phyloP scores from a whole-genome alignment of 2,888 invertebrate species.

The Spialia ferax region DNA sequence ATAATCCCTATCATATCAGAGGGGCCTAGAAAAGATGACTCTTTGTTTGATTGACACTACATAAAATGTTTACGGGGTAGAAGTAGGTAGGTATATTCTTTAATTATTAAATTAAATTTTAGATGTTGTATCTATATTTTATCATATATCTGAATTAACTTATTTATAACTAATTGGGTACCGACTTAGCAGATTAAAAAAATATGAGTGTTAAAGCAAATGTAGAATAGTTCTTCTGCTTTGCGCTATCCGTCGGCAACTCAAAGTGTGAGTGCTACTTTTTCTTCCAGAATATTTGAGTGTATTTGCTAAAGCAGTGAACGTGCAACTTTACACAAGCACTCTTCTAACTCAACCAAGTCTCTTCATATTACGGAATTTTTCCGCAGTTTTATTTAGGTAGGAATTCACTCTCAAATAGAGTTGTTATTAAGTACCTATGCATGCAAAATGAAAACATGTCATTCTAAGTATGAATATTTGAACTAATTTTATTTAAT shows the following conservation, averaged over 20 bases:
- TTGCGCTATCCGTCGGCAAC: constrained; percentile 9
- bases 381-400: constrained; percentile 29
- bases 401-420: constrained; percentile 12
- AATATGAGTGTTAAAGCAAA: constrained; percentile 1
- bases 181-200: constrained; percentile 17
- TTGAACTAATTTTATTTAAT: not conserved
- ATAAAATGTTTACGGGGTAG: too few relatives aligned
- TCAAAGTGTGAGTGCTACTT: constrained; percentile 8
- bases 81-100: too few relatives aligned
- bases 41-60: too few relatives aligned
- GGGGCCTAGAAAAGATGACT: too few relatives aligned
- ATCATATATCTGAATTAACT: too few relatives aligned
- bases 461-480: not conserved
- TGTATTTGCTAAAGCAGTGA: constrained; percentile 29
- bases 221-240: constrained; percentile 17
- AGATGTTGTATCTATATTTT: too few relatives aligned
- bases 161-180: too few relatives aligned
- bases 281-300: constrained; percentile 22
- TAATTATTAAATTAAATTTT: too few relatives aligned
- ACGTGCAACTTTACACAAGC: constrained; percentile 26
- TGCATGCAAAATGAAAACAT: constrained; percentile 20
- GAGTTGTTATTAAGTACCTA: constrained; percentile 13
- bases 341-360: constrained; percentile 30
- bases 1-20: too few relatives aligned
- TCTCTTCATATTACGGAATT: constrained; percentile 27